A percentile compares a stretch with the other conserved stretches of the same genome.
Evolutionary conservation across 2,888 invertebrate species (phyloP).

Genomic region (Itoplectis maculator): DNA sequence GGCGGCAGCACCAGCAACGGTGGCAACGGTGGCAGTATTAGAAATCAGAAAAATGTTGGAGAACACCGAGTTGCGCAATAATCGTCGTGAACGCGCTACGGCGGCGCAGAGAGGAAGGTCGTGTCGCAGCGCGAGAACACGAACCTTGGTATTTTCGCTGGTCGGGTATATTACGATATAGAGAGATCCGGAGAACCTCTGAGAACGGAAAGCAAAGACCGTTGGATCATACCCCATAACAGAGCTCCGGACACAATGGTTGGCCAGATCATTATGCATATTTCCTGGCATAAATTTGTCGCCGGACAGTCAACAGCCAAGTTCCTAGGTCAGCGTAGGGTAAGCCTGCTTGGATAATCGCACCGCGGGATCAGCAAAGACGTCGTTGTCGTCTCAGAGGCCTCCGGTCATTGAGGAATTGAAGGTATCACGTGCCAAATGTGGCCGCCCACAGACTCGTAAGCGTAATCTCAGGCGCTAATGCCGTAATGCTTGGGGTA

Average conservation of each 20-base stretch:
- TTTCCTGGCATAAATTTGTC: conserved; percentile 38
- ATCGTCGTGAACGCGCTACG: conserved; percentile 41
- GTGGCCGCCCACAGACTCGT: not conserved
- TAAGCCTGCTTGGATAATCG: not conserved
- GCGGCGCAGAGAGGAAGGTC: conserved; percentile 44
- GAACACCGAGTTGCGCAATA: conserved; percentile 54
- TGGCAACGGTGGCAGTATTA: conserved; percentile 19
- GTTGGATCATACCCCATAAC: conserved; percentile 36
- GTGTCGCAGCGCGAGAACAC: conserved; percentile 38
- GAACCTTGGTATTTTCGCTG: conserved; percentile 64
- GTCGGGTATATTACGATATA: conserved; percentile 38
- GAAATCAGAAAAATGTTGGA: conserved; percentile 61
- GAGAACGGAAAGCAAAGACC: conserved; percentile 40
- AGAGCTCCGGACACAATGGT: conserved; percentile 14
- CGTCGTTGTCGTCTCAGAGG: not conserved
- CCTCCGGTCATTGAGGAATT: conserved; percentile 3
- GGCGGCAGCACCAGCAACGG: too few species aligned
- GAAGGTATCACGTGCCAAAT: conserved; percentile 16
- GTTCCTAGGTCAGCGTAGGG: conserved; percentile 18
- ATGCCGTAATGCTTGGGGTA: conserved; percentile 36
- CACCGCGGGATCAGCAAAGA: not conserved
- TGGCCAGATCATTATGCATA: conserved; percentile 38
- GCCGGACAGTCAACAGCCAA: not conserved
- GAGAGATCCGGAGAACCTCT: conserved; percentile 9
- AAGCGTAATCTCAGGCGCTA: conserved; percentile 20